phyloP scores from a whole-genome alignment of 2,888 invertebrate genomes.

The Hypsopygia costalis region DNA sequence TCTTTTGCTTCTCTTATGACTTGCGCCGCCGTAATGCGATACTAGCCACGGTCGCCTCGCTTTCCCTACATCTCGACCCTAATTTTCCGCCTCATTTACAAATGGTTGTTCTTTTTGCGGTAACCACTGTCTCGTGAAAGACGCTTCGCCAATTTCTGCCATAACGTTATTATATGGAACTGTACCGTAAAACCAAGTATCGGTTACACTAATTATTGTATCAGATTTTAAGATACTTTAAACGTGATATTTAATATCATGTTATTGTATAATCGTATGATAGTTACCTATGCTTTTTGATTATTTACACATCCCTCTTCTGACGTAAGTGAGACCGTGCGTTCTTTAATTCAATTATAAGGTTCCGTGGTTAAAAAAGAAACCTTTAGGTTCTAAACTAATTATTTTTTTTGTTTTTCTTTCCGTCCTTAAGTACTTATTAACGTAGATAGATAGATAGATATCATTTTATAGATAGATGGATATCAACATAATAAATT shows the following conservation, averaged over 20 bases:
- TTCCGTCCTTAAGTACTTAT: no score
- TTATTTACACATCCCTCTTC: no score
- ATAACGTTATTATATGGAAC: conserved; percentile 44
- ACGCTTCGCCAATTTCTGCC: conserved; percentile 30
- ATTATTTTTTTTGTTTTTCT: no score
- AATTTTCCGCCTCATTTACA: conserved; percentile 75
- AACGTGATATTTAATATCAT: conserved; percentile 18
- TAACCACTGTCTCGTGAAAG: conserved; percentile 48
- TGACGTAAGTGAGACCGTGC: no score
- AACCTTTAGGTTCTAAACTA: no score
- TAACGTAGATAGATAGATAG: no score
- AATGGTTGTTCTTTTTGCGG: conserved; percentile 64
- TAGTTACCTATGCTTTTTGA: background rate
- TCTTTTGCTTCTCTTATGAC: conserved; percentile 10
- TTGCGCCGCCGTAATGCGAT: conserved; percentile 47
- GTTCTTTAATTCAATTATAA: no score
- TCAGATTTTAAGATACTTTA: conserved; percentile 14
- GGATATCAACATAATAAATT: no score
- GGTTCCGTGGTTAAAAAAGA: no score
- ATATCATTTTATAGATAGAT: no score
- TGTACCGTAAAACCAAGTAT: conserved; percentile 49
- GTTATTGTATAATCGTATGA: conserved; percentile 11
- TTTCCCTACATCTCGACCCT: conserved; percentile 57
- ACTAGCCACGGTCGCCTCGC: conserved; percentile 35
- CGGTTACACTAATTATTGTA: conserved; percentile 53